Percentiles rank a stretch among this genome's conserved stretches.
These are phyloP conservation scores for Melanerpes formicivorus DNA, from an alignment of 2,113 vertebrate genomes.

Conservation along the genomic window DNA sequence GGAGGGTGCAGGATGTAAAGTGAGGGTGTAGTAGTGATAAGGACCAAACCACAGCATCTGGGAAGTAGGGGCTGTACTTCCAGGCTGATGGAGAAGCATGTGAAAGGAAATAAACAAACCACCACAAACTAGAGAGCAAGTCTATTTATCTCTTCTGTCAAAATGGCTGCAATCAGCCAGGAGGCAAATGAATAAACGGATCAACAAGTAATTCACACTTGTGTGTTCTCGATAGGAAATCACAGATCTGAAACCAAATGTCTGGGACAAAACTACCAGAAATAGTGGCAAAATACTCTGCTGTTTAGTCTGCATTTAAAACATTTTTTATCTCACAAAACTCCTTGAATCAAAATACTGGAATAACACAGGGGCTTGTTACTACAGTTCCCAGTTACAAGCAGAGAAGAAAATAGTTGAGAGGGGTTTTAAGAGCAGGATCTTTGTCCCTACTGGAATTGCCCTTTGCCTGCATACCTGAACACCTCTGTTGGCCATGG, in stretches of 20 bases:
- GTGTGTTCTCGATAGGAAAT: constrained; percentile 62
- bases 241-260: constrained; percentile 72
- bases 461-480: neutral
- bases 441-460: neutral
- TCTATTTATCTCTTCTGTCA: constrained; percentile 62
- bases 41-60: neutral
- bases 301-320: constrained; percentile 60
- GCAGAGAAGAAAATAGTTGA: neutral
- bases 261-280: constrained; percentile 62
- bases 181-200: constrained; percentile 70
- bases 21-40: neutral
- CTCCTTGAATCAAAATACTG: constrained; percentile 11
- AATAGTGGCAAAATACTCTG: constrained; percentile 63
- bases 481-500: neutral
- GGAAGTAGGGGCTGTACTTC: neutral
- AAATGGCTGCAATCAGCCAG: constrained; percentile 62
- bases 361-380: constrained; percentile 10
- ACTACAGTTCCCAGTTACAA: neutral
- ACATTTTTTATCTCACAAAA: constrained; percentile 50
- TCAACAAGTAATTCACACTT: constrained; percentile 73
- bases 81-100: neutral
- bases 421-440: neutral
- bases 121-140: neutral
- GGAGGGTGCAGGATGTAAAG: neutral
- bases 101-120: neutral